phyloP scores from a whole-genome alignment of 2,797 vertebrate species.

The Macropodus opercularis region DNA sequence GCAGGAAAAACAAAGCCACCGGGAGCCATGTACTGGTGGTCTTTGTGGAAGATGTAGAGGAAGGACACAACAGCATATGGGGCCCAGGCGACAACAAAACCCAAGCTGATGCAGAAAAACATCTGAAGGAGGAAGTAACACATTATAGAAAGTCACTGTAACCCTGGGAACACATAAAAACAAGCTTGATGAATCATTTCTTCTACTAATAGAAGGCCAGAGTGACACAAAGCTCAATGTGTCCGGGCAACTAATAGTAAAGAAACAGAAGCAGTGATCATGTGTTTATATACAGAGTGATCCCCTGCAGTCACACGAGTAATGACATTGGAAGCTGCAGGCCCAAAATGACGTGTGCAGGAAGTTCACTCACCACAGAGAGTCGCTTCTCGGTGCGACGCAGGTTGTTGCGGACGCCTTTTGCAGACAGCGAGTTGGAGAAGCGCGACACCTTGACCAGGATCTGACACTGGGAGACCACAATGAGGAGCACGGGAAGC shows the following conservation, averaged over 20 bases:
- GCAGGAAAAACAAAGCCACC: slow-evolving; percentile 72
- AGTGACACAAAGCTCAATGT: background rate
- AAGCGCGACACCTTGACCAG: slow-evolving; percentile 66
- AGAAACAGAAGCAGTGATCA: background rate
- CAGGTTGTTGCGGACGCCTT: slow-evolving; percentile 68
- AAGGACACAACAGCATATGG: slow-evolving; percentile 75
- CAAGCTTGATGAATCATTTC: slow-evolving; percentile 8
- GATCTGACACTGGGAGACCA: slow-evolving; percentile 72
- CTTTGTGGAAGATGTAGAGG: slow-evolving; percentile 76
- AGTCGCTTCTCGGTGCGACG: slow-evolving; percentile 59
- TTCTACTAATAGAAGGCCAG: too few species aligned
- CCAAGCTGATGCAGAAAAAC: slow-evolving; percentile 79
- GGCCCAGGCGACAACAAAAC: slow-evolving; percentile 76
- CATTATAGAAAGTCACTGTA: background rate
- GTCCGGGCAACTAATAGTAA: slow-evolving; percentile 2
- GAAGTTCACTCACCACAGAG: slow-evolving; percentile 66
- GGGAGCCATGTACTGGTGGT: slow-evolving; percentile 58
- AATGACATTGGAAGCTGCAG: too few species aligned
- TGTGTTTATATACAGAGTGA: background rate
- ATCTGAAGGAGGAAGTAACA: slow-evolving; percentile 63
- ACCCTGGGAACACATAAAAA: slow-evolving; percentile 1
- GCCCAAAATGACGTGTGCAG: too few species aligned
- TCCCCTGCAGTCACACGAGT: background rate
- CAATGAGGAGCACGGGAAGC: slow-evolving; percentile 70
- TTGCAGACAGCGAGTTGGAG: slow-evolving; percentile 53